These are phyloP conservation scores for Callospermophilus lateralis DNA, from an alignment of 2,113 vertebrate species.

Conservation along the genomic window DNA sequence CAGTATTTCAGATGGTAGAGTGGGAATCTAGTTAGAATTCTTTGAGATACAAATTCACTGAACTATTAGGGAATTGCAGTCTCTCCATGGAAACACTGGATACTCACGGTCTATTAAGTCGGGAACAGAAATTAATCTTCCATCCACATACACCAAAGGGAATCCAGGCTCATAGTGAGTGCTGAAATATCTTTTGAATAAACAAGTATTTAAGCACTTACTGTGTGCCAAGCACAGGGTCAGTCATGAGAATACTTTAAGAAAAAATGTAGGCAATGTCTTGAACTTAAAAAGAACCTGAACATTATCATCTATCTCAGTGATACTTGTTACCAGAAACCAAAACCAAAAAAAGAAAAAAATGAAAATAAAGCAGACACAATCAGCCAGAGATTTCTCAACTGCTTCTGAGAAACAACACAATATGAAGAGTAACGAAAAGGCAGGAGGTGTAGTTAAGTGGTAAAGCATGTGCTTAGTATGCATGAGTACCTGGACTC, in stretches of 20 bases:
- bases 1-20: neutral
- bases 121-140: neutral
- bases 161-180: neutral
- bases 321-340: neutral
- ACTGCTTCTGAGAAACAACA: neutral
- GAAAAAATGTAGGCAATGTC: neutral
- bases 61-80: neutral
- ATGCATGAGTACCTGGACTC: neutral
- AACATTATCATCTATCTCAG: neutral
- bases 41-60: neutral
- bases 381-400: neutral
- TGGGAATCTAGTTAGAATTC: neutral
- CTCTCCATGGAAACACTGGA: neutral
- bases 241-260: neutral
- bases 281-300: neutral
- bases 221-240: neutral
- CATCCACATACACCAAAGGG: neutral
- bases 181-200: slow-evolving; percentile 24
- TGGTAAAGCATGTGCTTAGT: neutral
- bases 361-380: neutral
- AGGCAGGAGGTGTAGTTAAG: too few species aligned
- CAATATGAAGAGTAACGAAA: neutral
- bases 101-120: neutral
- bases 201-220: neutral
- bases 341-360: neutral